Conservation (phyloP, 2,888 invertebrate genomes). For the Tetranychus piercei region DNA sequence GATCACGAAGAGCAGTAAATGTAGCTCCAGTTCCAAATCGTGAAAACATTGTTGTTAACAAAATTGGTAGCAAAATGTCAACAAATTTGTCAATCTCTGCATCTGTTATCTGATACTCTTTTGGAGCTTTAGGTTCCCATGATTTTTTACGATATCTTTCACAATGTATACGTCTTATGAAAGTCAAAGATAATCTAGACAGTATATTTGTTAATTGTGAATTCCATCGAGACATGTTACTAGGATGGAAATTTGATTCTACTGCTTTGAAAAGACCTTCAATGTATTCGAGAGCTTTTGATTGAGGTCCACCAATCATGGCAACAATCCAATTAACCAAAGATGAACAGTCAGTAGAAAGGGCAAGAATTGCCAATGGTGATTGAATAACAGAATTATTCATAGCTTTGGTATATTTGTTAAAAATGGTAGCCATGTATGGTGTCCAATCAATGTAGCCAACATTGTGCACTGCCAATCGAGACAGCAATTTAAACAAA, state of each 20-base stretch:
- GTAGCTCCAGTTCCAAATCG: constrained; percentile 45
- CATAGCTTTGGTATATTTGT: constrained; percentile 33
- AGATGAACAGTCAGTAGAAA: constrained; percentile 33
- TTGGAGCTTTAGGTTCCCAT: constrained; percentile 53
- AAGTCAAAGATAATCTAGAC: constrained; percentile 46
- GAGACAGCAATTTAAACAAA: constrained; percentile 52
- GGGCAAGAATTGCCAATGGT: constrained; percentile 46
- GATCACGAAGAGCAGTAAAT: constrained; percentile 48
- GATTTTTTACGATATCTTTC: constrained; percentile 46
- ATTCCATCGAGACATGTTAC: constrained; percentile 63
- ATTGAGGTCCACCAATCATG: constrained; percentile 36
- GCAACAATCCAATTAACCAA: constrained; percentile 38
- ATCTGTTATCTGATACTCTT: constrained; percentile 51
- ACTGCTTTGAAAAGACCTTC: constrained; percentile 59
- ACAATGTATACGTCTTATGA: constrained; percentile 43
- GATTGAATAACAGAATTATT: not conserved
- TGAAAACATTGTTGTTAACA: constrained; percentile 59
- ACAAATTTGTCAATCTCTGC: constrained; percentile 64
- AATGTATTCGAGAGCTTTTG: constrained; percentile 44
- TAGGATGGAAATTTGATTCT: constrained; percentile 72
- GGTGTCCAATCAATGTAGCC: constrained; percentile 75
- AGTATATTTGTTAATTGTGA: constrained; percentile 34
- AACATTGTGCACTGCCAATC: constrained; percentile 51
- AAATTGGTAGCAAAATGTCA: constrained; percentile 47
- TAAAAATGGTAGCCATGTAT: constrained; percentile 43